Conservation (phyloP, 1,140 invertebrate genomes). For the Vollenhovia emeryi region DNA sequence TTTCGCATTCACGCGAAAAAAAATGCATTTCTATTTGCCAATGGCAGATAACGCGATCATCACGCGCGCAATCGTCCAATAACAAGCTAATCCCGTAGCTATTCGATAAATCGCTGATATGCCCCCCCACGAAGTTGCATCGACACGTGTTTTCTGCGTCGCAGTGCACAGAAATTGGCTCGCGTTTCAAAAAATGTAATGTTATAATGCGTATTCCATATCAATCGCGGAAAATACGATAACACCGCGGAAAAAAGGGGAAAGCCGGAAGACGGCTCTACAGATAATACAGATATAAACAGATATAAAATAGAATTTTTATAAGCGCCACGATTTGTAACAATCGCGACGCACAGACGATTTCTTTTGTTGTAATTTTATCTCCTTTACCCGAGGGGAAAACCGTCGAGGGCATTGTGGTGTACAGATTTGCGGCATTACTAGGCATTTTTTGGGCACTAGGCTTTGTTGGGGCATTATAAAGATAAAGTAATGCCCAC, state of each 20-base stretch:
- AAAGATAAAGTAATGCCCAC: no score
- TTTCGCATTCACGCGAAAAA: constrained; percentile 63
- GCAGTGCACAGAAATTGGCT: neutral
- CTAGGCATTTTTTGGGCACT: no score
- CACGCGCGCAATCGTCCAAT: constrained; percentile 71
- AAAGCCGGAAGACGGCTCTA: constrained; percentile 19
- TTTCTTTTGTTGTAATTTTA: neutral
- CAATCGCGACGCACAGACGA: no score
- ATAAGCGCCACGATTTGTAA: no score
- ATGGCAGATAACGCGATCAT: constrained; percentile 65
- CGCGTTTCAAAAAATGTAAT: neutral
- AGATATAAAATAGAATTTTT: no score
- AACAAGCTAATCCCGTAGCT: constrained; percentile 74
- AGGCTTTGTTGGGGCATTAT: no score
- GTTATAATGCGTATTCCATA: neutral
- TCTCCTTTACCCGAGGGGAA: neutral
- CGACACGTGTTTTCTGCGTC: constrained; percentile 24
- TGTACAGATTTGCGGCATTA: no score
- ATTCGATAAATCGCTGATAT: constrained; percentile 71
- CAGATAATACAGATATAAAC: constrained; percentile 19
- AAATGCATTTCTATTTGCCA: constrained; percentile 69
- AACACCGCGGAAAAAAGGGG: neutral
- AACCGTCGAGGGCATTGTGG: no score
- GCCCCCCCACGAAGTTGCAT: constrained; percentile 19
- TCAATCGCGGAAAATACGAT: no score